Base-by-base conservation (phyloP, 2,797 vertebrate genomes). In the Chelmon rostratus region DNA sequence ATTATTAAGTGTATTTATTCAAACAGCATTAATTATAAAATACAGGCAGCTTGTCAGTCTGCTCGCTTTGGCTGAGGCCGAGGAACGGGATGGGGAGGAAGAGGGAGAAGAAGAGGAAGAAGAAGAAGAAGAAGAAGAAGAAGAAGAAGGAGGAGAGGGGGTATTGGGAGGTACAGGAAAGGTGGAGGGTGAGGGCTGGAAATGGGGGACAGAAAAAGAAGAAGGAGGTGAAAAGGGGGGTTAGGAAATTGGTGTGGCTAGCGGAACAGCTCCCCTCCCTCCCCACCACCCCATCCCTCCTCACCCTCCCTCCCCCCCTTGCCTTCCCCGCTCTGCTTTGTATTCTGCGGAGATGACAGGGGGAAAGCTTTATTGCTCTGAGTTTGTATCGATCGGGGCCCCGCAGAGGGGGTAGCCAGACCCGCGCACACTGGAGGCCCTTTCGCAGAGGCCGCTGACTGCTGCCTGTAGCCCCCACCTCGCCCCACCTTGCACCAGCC, bases 301-400 rank as follows among this genome's bases (percentile, higher is more conserved):
- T 76, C 87, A 66, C 42, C 82, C 73, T 71, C 82, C 73, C 64
- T 88, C 56, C 90, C 92, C 68, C 63, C 79, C 77, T 68, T 81
- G 78, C 93, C 93, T 93, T 84, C 89, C 91, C 87, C 75, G 67
- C 90, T 96, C 96, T 96, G 94, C 93, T 95, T 96, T 95, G 96
- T 96, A 97, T 97, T 96, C 96, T 96, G 95, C 93, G 94, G 96
- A 96, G 96, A 96, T 97, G 96, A 97, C 96, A 97, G 96, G 95
- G 94, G 93, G 92, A 96, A 96, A 97, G 96, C 96, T 97, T 97
- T 97, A 97, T 97, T 96, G 96, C 96, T 96, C 96, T 93, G 96
- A 96, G 96, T 96, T 96, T 90, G 96, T 96, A 97, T 96, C 96
- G 96, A 96, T 97, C 95, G 96, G 96, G 96, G 96, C 95, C 96